Evolutionary conservation across 2,797 vertebrate species (phyloP).

Genomic region (Ataeniobius toweri): DNA sequence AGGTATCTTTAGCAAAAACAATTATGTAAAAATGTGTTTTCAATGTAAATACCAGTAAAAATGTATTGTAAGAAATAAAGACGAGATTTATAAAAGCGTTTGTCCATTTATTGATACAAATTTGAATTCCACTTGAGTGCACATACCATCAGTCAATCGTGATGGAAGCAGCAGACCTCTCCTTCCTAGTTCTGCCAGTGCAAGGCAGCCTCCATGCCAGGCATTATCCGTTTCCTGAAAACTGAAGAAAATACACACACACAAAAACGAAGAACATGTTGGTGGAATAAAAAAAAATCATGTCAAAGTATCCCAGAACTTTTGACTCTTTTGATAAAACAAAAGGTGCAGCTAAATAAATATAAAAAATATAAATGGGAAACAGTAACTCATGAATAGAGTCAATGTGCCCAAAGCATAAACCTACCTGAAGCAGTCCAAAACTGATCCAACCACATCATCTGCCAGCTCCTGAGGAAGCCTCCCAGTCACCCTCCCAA

Average conservation of each 20-base stretch:
- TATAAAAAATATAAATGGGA: background rate
- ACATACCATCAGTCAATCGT: constrained; percentile 89
- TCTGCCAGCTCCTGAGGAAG: constrained; percentile 94
- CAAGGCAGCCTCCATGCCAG: constrained; percentile 96
- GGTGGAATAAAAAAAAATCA: background rate
- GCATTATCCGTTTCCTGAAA: constrained; percentile 94
- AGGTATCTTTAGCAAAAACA: constrained; percentile 1
- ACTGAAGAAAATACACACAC: constrained; percentile 67
- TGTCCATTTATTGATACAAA: background rate
- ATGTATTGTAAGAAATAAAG: constrained; percentile 39
- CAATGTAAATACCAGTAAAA: constrained; percentile 38
- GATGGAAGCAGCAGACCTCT: constrained; percentile 93
- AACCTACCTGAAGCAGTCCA: constrained; percentile 93
- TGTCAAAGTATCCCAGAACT: background rate
- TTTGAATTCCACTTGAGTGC: background rate
- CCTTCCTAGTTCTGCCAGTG: constrained; percentile 93
- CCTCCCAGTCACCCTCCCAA: constrained; percentile 93
- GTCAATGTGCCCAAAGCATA: constrained; percentile 2
- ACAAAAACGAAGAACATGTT: constrained; percentile 20
- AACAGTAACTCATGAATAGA: constrained; percentile 4
- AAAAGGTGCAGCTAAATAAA: background rate
- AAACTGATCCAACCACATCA: constrained; percentile 93
- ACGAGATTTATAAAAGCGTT: background rate
- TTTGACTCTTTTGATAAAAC: background rate
- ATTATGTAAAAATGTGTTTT: background rate